phyloP scores from a whole-genome alignment of 1,140 invertebrate genomes.

The Diachasmimorpha longicaudata region DNA sequence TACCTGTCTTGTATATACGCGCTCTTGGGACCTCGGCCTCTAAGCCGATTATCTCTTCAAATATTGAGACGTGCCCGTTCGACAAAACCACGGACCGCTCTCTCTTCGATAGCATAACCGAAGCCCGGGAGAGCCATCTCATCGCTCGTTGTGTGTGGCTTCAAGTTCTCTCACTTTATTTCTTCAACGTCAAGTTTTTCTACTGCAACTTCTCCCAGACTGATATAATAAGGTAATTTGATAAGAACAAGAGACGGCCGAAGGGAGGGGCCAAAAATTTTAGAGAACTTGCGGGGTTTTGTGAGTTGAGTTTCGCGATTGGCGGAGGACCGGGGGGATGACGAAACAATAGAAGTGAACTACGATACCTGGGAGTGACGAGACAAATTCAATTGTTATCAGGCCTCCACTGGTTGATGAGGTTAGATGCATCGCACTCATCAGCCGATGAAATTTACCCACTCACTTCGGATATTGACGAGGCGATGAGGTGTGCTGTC shows the following conservation, averaged over 20 bases:
- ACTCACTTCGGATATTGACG: constrained; percentile 10
- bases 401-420: not conserved
- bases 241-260: not conserved
- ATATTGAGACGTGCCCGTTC: constrained; percentile 51
- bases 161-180: constrained; percentile 7
- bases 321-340: not conserved
- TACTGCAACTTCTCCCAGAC: not conserved
- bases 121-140: constrained; percentile 6
- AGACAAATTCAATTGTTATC: constrained; percentile 26
- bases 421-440: constrained; percentile 12
- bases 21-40: constrained; percentile 24
- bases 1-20: not conserved
- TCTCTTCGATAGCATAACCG: not conserved
- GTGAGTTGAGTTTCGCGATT: not conserved
- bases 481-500: constrained; percentile 2
- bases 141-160: not conserved
- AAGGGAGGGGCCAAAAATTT: not conserved
- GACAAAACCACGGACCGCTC: constrained; percentile 21
- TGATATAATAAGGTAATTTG: constrained; percentile 4
- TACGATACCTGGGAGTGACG: constrained; percentile 19
- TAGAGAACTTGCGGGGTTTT: not conserved
- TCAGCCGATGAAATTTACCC: constrained; percentile 5
- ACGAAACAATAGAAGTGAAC: constrained; percentile 2
- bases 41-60: constrained; percentile 59
- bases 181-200: constrained; percentile 4